Evolutionary conservation across 1,140 invertebrate genomes (phyloP).

Genomic region (Lepidostoma basale): DNA sequence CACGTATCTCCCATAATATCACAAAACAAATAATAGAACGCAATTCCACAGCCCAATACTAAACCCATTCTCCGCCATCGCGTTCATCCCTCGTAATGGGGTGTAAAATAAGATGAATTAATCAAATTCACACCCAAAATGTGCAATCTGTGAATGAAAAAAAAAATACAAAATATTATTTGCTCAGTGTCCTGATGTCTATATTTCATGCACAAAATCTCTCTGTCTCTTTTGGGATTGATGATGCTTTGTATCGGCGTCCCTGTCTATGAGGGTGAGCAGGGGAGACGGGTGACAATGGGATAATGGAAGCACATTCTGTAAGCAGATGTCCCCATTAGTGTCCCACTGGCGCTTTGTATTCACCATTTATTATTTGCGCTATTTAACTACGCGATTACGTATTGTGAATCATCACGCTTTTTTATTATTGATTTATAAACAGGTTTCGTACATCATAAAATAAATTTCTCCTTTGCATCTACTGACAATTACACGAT

Average conservation of each 20-base stretch:
- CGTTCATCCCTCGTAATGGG: constrained; percentile 29
- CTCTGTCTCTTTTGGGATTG: not conserved
- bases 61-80: constrained; percentile 14
- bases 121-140: constrained; percentile 40
- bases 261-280: constrained; percentile 16
- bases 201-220: constrained; percentile 16
- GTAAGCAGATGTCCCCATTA: constrained; percentile 40
- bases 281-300: constrained; percentile 35
- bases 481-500: too few species aligned
- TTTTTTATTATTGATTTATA: not conserved
- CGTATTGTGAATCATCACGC: constrained; percentile 1
- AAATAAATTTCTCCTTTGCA: too few species aligned
- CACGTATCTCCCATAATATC: constrained; percentile 25
- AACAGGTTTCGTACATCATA: too few species aligned
- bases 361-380: constrained; percentile 37
- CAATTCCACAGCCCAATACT: constrained; percentile 20
- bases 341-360: constrained; percentile 37
- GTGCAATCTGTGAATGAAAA: constrained; percentile 31
- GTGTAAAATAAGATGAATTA: constrained; percentile 40
- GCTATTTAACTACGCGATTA: constrained; percentile 31
- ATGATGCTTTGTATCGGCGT: not conserved
- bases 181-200: constrained; percentile 29
- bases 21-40: too few species aligned
- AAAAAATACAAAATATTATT: constrained; percentile 32
- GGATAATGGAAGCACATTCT: constrained; percentile 36